A percentile compares a stretch with the other conserved stretches of the same genome.
These are phyloP conservation scores for Caenorhabditis becei DNA, from an alignment of 2,888 invertebrate species.

Conservation along the genomic window DNA sequence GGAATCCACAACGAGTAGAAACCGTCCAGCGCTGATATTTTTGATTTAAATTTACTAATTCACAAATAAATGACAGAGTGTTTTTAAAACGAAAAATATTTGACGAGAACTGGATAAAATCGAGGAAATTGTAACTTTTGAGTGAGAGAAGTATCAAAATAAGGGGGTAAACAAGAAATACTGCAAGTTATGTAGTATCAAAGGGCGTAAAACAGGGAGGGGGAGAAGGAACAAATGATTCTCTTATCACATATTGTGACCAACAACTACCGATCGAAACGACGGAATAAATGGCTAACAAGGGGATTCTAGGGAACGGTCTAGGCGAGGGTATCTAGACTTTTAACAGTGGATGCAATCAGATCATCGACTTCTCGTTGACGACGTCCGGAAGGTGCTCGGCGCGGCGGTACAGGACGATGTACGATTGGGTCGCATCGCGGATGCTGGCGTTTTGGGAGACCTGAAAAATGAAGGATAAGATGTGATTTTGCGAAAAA, in stretches of 20 bases:
- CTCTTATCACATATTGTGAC: constrained; percentile 2
- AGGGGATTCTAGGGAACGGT: background rate
- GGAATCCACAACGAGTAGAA: constrained; percentile 46
- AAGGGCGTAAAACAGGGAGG: background rate
- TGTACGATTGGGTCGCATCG: constrained; percentile 53
- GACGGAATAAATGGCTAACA: constrained; percentile 3
- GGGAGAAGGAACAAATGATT: background rate
- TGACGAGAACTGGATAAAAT: no score
- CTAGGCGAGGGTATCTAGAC: background rate
- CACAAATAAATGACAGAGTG: no score
- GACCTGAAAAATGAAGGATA: constrained; percentile 47
- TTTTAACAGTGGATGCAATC: no score
- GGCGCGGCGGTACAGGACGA: constrained; percentile 51
- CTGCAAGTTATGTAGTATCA: background rate
- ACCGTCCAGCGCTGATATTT: background rate
- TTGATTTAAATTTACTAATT: no score
- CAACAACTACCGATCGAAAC: constrained; percentile 1
- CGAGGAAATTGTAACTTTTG: no score
- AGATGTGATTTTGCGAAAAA: background rate
- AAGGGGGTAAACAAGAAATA: background rate
- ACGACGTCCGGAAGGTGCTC: constrained; percentile 30
- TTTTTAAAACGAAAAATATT: no score
- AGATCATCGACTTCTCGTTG: constrained; percentile 51
- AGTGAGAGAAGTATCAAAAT: background rate
- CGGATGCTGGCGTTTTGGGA: constrained; percentile 12